Evolutionary conservation across 2,888 invertebrate species (phyloP).

Genomic region (Lasioglossum oenotherae): DNA sequence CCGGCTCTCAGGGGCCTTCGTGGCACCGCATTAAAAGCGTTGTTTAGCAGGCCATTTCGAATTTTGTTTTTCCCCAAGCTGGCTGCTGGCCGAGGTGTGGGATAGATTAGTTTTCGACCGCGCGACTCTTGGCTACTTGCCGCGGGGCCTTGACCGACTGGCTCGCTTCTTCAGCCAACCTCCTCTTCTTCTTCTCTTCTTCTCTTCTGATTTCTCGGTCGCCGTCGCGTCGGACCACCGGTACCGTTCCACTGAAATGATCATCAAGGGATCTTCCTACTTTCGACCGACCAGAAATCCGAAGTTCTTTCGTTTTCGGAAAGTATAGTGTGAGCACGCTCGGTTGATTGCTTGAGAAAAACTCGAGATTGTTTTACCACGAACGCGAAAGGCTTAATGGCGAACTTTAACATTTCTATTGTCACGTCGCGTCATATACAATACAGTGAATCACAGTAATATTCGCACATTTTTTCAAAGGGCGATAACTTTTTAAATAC

Average conservation of each 20-base stretch:
- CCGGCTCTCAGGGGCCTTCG: not conserved
- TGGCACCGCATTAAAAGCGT: constrained; percentile 69
- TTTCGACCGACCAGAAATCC: not conserved
- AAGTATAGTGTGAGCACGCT: constrained; percentile 2
- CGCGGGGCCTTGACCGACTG: constrained; percentile 66
- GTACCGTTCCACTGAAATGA: constrained; percentile 50
- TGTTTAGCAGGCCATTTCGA: constrained; percentile 77
- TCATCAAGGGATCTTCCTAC: constrained; percentile 44
- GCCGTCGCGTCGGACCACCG: constrained; percentile 52
- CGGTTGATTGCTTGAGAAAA: not conserved
- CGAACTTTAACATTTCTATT: not conserved
- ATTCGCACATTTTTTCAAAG: too few relatives aligned
- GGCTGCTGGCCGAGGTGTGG: constrained; percentile 74
- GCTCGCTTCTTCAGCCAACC: constrained; percentile 23
- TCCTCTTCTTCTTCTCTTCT: not conserved
- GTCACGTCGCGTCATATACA: not conserved
- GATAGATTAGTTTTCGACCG: constrained; percentile 79
- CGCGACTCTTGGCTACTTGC: constrained; percentile 79
- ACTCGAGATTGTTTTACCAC: not conserved
- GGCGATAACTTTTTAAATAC: too few relatives aligned
- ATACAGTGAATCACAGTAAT: too few relatives aligned
- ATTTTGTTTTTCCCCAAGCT: constrained; percentile 73
- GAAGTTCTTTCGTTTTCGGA: constrained; percentile 6
- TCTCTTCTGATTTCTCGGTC: not conserved
- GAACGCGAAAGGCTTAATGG: not conserved